Evolutionary conservation across 2,113 vertebrate genomes (phyloP), one percentile per base, ranked within the genome.

Genomic region (Aegotheles bennettii): DNA sequence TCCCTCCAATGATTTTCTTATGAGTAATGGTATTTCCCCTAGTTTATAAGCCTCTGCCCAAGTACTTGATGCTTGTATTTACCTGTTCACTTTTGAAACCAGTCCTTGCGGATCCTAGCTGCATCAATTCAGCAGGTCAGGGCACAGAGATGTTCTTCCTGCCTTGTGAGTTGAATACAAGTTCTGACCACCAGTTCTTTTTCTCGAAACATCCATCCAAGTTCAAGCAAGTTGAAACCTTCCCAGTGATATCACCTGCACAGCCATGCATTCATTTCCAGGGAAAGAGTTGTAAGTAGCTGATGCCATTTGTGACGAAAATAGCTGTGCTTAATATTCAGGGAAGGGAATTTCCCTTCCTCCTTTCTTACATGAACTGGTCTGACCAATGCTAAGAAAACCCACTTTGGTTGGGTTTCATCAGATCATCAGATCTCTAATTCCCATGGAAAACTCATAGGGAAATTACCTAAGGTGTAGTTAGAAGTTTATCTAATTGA

Each of bases 291-390:
- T 91, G 29, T 40, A 84, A 94, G 87, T 75, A 85, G 71, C 61
- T 78, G 61, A 64, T 91, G 74, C 78, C 84, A 94, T 81, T 83
- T 5, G 0, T 94, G 84, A 87, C 57, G 74, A 53, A 94, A 97
- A 91, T 82, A 96, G 69, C 45, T 75, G 48, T 79, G 57, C 40
- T 87, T 95, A n/a, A n/a, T 87, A 84, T 93, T 87, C 57, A 64
- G 38, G n/a, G 74, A 89, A 91, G 56, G 69, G 84, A 85, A 91
- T 95, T 89, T 89, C 36, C 45, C 40, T 84, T 87, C 50, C 36
- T 91, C 25, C 47, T 84, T 94, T 92, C 56, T 36, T 59, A 48
- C 14, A 36, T 68, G 43, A 75, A 53, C 48, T 65, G 35, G 4
- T 51, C 40, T 87, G 69, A 75, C 57, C 40, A 69, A 36, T 7